Percentiles rank a stretch among this genome's conserved stretches.
These are phyloP conservation scores for Sinopyrophorus schimmeli DNA, from an alignment of 2,888 invertebrate species.

Conservation along the genomic window DNA sequence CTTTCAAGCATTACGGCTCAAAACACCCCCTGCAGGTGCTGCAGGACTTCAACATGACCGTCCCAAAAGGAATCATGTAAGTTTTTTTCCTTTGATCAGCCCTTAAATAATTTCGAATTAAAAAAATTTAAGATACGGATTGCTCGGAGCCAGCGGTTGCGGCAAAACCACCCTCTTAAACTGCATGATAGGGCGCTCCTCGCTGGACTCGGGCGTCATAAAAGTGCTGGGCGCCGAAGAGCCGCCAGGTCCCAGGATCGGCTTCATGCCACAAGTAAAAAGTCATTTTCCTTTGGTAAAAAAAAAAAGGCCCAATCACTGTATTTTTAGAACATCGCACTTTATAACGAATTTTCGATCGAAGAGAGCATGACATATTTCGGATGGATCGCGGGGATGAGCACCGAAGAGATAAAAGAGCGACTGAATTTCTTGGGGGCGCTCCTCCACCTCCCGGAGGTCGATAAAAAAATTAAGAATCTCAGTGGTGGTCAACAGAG, in stretches of 20 bases:
- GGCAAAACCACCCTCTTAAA: too few relatives aligned
- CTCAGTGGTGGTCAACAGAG: constrained; percentile 90
- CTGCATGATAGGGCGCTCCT: not conserved
- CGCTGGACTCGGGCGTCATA: not conserved
- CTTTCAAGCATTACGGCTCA: constrained; percentile 87
- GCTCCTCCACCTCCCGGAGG: constrained; percentile 45
- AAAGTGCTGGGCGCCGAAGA: not conserved
- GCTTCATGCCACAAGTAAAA: not conserved
- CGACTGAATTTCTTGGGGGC: not conserved
- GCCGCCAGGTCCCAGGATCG: not conserved
- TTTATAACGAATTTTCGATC: constrained; percentile 54
- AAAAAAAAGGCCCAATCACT: too few relatives aligned
- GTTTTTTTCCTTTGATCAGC: too few relatives aligned
- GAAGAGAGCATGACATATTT: constrained; percentile 52
- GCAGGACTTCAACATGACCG: constrained; percentile 88
- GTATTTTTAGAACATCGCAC: constrained; percentile 49
- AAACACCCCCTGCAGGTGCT: constrained; percentile 84
- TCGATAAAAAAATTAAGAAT: constrained; percentile 62
- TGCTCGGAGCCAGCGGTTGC: too few relatives aligned
- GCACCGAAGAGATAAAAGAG: constrained; percentile 45
- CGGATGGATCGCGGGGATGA: constrained; percentile 52
- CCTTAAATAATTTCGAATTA: too few relatives aligned
- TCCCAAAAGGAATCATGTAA: constrained; percentile 93
- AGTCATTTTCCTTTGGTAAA: too few relatives aligned
- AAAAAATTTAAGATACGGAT: too few relatives aligned